A percentile compares a stretch with the other conserved stretches of the same genome.
These are phyloP conservation scores for Eurystomus glaucurus DNA, from an alignment of 2,797 vertebrate genomes.

Conservation along the genomic window DNA sequence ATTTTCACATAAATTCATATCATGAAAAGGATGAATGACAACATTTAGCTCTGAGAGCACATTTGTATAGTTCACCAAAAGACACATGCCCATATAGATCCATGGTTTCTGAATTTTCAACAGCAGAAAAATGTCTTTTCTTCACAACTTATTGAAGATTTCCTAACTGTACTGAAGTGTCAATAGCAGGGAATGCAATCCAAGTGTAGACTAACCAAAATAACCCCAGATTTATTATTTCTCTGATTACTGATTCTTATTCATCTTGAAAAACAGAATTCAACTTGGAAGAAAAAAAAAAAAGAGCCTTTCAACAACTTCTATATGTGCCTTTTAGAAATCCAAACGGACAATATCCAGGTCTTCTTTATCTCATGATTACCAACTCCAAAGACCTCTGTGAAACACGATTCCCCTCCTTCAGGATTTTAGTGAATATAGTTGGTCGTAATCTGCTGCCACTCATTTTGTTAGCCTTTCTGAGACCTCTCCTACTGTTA, in stretches of 20 bases:
- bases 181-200: neutral
- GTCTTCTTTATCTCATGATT: neutral
- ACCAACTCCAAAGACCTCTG: neutral
- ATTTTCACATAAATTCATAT: neutral
- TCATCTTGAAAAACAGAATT: neutral
- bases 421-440: neutral
- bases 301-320: neutral
- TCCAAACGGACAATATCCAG: neutral
- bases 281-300: neutral
- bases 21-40: neutral
- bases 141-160: neutral
- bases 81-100: neutral
- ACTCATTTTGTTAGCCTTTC: neutral
- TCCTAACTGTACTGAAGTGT: neutral
- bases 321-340: neutral
- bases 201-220: neutral
- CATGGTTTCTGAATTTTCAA: neutral
- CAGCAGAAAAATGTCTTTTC: neutral
- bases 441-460: fast-evolving
- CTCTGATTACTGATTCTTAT: neutral
- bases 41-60: neutral
- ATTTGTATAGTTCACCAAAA: neutral
- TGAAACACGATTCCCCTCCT: neutral
- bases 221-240: neutral
- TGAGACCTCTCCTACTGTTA: neutral